Evolutionary conservation across 1,140 invertebrate genomes (phyloP).

Genomic region (Aphidius ervi): DNA sequence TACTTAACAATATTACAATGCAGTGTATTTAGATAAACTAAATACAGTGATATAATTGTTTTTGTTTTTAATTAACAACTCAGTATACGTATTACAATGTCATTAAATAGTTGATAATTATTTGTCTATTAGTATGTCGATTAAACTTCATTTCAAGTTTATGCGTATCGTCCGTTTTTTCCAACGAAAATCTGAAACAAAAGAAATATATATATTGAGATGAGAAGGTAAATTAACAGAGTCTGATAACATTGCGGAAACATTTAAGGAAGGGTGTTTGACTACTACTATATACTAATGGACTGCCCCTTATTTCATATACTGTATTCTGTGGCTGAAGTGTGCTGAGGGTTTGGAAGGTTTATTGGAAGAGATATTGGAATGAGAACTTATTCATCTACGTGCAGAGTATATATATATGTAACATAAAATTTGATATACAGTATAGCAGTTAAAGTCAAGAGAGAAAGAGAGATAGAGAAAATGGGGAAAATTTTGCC

Average conservation of each 20-base stretch:
- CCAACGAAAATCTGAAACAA: constrained; percentile 21
- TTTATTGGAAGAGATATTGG: constrained; percentile 8
- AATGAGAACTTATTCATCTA: background rate
- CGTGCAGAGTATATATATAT: background rate
- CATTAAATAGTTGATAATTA: too few species aligned
- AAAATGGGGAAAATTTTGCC: background rate
- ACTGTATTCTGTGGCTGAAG: background rate
- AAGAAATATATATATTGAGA: constrained; percentile 14
- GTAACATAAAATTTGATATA: too few species aligned
- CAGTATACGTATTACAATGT: too few species aligned
- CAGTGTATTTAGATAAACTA: background rate
- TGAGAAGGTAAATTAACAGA: constrained; percentile 37
- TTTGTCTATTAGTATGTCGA: too few species aligned
- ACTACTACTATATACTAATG: constrained; percentile 26
- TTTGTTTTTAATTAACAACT: background rate
- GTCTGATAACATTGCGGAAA: constrained; percentile 35
- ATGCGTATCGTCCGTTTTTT: background rate
- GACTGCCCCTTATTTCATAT: constrained; percentile 22
- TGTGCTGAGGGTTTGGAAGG: constrained; percentile 8
- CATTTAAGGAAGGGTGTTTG: too few species aligned
- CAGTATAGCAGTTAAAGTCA: background rate
- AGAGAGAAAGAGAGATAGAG: background rate
- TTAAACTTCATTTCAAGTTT: too few species aligned
- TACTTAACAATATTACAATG: background rate
- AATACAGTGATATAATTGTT: constrained; percentile 1